Base-by-base conservation (phyloP, 1,140 invertebrate genomes). In the Probaryconus sp. region DNA sequence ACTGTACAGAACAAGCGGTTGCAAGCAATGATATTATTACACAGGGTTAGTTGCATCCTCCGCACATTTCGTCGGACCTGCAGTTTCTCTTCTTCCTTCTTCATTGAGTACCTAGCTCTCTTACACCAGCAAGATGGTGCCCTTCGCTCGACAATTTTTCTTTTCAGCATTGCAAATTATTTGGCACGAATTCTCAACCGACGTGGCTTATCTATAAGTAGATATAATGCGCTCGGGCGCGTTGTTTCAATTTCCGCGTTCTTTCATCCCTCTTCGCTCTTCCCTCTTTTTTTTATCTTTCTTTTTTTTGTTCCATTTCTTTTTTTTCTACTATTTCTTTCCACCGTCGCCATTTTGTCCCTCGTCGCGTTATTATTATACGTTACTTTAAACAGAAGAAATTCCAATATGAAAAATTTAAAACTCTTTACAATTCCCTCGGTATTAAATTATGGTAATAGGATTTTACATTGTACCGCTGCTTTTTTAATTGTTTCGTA, bases 91-190 rank as follows among this genome's bases (percentile, higher is more conserved):
- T 43, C 56, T 5, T 31, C 31, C 26, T 13, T 17, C 18, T 42
- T 5, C 5, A 4, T 6, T 45, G 20, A 18, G 9, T 21, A 45
- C 26, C 48, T 63, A 30, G 13, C 53, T 17, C 10, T 16, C 3
- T 9, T n/a, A 42, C 51, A 38, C 33, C 21, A 24, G 56, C 56
- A 56, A 71, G 51, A 63, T 63, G 69, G 40, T 53, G 61, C 43
- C 43, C 53, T 40, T 38, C n/a, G 33, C 67, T 73, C 74, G 63
- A 80, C 81, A 84, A 85, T 79, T 85, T 83, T 84, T 79, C 79
- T 40, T 56, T 81, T 87, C 85, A 84, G 78, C 80, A 85, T 82
- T 85, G 79, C 81, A 84, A 83, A 85, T 83, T 85, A 78, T 84
- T 85, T 83, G 81, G 77, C 80, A 79, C 73, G 76, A 82, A 78